These are phyloP conservation scores for Heliconius sara DNA, from an alignment of 2,888 invertebrate genomes.

Conservation along the genomic window DNA sequence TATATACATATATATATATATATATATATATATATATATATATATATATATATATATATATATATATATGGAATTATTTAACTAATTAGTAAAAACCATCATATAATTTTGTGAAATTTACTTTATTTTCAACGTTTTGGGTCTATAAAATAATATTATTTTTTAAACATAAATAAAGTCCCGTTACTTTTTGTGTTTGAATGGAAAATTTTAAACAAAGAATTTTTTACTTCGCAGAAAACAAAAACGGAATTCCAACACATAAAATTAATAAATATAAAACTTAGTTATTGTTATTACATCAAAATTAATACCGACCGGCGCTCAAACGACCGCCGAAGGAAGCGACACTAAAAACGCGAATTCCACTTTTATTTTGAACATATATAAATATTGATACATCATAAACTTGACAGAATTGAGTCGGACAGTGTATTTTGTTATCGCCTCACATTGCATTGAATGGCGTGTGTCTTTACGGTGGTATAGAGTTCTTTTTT, in stretches of 20 bases:
- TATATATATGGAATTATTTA: too few relatives aligned
- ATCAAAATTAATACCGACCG: conserved; percentile 10
- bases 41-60: too few relatives aligned
- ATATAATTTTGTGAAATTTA: too few relatives aligned
- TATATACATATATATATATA: too few relatives aligned
- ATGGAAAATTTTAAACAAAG: neutral
- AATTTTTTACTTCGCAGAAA: too few relatives aligned
- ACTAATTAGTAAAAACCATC: too few relatives aligned
- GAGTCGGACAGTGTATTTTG: neutral
- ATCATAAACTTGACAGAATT: conserved; percentile 18
- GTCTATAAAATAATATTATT: too few relatives aligned
- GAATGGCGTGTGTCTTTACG: conserved; percentile 13
- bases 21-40: too few relatives aligned
- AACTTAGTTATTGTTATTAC: conserved; percentile 24
- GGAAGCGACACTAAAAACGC: conserved; percentile 21
- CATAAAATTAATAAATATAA: conserved; percentile 3
- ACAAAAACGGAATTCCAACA: neutral
- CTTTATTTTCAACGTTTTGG: too few relatives aligned
- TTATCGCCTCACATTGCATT: conserved; percentile 6
- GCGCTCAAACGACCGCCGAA: conserved; percentile 7
- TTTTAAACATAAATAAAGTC: neutral
- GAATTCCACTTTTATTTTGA: conserved; percentile 8
- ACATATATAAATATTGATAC: conserved; percentile 6
- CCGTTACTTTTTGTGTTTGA: neutral
- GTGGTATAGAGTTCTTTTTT: neutral